Base-by-base conservation (phyloP, 2,888 invertebrate species). In the Apamea epomidion region DNA sequence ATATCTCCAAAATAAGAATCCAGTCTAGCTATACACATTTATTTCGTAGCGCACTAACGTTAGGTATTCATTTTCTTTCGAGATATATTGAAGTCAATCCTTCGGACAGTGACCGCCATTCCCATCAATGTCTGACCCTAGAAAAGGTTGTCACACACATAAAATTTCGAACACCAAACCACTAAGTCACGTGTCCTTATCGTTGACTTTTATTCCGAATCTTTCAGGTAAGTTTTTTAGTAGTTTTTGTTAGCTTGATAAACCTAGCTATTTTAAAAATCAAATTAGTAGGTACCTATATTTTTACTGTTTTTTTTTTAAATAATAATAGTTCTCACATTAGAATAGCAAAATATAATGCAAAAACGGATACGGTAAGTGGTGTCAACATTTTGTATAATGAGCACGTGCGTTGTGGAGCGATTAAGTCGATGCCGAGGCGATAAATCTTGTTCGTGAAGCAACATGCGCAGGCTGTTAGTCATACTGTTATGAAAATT, bases 381-480 rank as follows among this genome's bases (percentile, higher is more conserved):
- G 74, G 21, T 58, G 54, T 42, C 54, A 75, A 21, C n/a, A 58
- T 18, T 75, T 45, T 18, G 45, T 32, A 54, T 60, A 3, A 54
- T 5, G 37, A 51, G 29, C 65, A 16, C 16, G 51, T 48, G 37
- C 8, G 45, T 45, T 8, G 74, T 10, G 51, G 29, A 75, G 29
- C 25, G 14, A 74, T 72, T 71, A 71, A 32, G 25, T 71, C 64
- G 51, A 78, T 42, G 42, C 18, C 29, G 64, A 42, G 51, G 54
- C 64, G 51, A 54, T 79, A 77, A 42, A 78, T 79, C 42, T 64
- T 79, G 51, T 77, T 62, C 16, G 29, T 42, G 51, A 42, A 77
- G 16, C 48, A 62, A 51, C 48, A 65, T 65, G 42, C 64, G 32
- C 2, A 32, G 64, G 29, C 58, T 75, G 45, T 29, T 62, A 77